A percentile compares a stretch with the other conserved stretches of the same genome.
These are phyloP conservation scores for Papilio polytes DNA, from an alignment of 1,140 invertebrate species.

Conservation along the genomic window DNA sequence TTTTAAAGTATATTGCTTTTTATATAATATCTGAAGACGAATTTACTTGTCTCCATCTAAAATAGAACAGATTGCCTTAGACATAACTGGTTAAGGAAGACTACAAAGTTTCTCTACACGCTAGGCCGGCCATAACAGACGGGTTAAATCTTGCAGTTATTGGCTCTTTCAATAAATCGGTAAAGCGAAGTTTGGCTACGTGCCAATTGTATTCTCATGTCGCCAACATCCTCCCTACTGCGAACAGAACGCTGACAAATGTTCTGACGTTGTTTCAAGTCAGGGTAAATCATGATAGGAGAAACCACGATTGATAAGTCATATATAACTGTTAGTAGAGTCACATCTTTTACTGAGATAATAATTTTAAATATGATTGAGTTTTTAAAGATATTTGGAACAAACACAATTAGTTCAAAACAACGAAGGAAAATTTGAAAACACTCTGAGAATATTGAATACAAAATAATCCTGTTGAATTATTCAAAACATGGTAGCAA, in stretches of 20 bases:
- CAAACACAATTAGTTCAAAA: neutral
- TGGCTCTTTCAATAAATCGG: conserved; percentile 39
- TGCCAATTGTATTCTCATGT: conserved; percentile 38
- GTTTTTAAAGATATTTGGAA: neutral
- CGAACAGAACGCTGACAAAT: conserved; percentile 28
- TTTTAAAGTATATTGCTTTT: too few species aligned
- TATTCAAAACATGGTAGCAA: neutral
- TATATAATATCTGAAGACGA: neutral
- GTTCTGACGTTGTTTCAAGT: conserved; percentile 23
- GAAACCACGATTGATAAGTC: neutral
- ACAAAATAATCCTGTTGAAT: conserved; percentile 25
- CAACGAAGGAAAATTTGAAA: neutral
- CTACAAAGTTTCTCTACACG: neutral
- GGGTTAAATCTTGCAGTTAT: conserved; percentile 39
- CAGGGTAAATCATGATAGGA: neutral
- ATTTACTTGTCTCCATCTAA: neutral
- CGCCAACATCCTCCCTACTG: conserved; percentile 27
- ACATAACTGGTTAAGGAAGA: neutral
- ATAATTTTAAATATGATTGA: too few species aligned
- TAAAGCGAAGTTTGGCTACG: conserved; percentile 37
- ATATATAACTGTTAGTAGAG: neutral
- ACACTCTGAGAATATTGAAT: neutral
- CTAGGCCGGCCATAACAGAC: conserved; percentile 34
- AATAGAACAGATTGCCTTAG: neutral
- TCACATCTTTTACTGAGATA: neutral